Percentiles rank a stretch among this genome's conserved stretches.
Evolutionary conservation across 2,113 vertebrate genomes (phyloP).

Genomic region (Brachionichthys hirsutus): DNA sequence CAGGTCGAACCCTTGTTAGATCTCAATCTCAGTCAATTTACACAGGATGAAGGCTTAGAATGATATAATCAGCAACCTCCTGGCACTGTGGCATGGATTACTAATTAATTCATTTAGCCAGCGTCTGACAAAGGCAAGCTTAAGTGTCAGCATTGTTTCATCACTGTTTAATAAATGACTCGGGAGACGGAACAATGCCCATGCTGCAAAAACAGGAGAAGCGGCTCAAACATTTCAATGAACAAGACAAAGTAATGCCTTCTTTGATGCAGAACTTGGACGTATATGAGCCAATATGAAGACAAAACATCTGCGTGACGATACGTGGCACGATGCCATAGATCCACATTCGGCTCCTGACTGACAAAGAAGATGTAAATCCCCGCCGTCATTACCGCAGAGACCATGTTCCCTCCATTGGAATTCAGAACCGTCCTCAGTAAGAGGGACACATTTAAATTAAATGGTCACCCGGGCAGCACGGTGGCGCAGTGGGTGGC

Average conservation of each 20-base stretch:
- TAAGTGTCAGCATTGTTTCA: slow-evolving; percentile 64
- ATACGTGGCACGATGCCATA: slow-evolving; percentile 22
- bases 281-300: slow-evolving; percentile 41
- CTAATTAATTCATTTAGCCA: slow-evolving; percentile 72
- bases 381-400: slow-evolving; percentile 26
- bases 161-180: slow-evolving; percentile 61
- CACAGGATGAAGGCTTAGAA: slow-evolving; percentile 71
- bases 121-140: slow-evolving; percentile 59
- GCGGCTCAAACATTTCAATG: slow-evolving; percentile 22
- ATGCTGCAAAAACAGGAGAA: slow-evolving; percentile 19
- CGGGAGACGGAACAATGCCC: slow-evolving; percentile 30
- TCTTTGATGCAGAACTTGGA: slow-evolving; percentile 36
- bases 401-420: slow-evolving; percentile 50
- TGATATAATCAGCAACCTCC: slow-evolving; percentile 74
- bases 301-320: slow-evolving; percentile 46
- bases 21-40: slow-evolving; percentile 77
- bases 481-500: no score
- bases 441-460: slow-evolving; percentile 59
- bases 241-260: slow-evolving; percentile 24
- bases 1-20: slow-evolving; percentile 75
- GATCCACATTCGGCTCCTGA: slow-evolving; percentile 53
- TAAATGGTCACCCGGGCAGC: no score
- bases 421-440: slow-evolving; percentile 55
- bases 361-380: slow-evolving; percentile 51
- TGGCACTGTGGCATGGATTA: slow-evolving; percentile 61